Conservation (phyloP, 2,888 invertebrate genomes). For the Cerceris rybyensis region DNA sequence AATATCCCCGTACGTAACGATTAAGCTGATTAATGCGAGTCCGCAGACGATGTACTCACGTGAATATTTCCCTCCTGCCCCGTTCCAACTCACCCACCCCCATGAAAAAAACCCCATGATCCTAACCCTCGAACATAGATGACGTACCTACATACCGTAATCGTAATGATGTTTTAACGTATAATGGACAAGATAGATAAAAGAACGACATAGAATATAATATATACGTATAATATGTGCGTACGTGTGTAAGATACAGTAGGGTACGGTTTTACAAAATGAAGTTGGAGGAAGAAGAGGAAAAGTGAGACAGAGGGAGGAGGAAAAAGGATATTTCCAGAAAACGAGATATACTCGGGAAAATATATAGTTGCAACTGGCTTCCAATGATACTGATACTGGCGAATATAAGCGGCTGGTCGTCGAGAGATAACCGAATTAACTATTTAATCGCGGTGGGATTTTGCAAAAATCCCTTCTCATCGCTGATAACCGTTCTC, state of each 20-base stretch:
- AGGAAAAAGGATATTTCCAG: constrained; percentile 5
- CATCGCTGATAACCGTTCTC: too few species aligned
- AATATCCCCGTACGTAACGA: constrained; percentile 74
- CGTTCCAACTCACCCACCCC: background rate
- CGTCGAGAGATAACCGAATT: background rate
- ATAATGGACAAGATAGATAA: constrained; percentile 42
- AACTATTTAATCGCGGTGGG: background rate
- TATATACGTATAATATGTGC: constrained; percentile 17
- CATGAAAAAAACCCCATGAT: background rate
- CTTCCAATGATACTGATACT: constrained; percentile 24
- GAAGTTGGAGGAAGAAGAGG: constrained; percentile 7
- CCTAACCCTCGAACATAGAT: constrained; percentile 57
- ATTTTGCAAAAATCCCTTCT: background rate
- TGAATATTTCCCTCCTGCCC: constrained; percentile 57
- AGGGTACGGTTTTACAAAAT: constrained; percentile 45
- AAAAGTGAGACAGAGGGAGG: background rate
- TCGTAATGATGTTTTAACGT: constrained; percentile 71
- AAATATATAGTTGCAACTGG: constrained; percentile 15
- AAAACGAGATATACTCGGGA: background rate
- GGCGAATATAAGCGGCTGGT: background rate
- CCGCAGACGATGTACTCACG: constrained; percentile 69
- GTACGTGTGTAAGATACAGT: constrained; percentile 36
- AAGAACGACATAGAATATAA: constrained; percentile 44
- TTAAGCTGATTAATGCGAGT: constrained; percentile 72
- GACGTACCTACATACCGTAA: constrained; percentile 72